Conservation (phyloP, 2,113 vertebrate species). For the Piaya cayana region DNA sequence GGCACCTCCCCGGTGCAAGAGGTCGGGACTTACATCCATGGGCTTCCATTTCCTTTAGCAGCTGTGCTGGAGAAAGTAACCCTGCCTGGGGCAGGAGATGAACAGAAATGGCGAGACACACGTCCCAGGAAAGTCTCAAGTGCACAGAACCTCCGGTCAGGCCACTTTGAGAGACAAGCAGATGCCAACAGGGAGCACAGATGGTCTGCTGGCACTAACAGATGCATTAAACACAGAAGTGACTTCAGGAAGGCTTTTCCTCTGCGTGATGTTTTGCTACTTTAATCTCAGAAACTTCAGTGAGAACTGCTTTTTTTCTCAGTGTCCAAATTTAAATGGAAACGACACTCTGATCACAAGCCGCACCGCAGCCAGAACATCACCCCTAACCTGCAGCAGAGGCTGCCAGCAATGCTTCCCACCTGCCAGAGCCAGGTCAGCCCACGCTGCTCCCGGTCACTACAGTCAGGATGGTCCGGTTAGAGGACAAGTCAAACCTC, state of each 20-base stretch:
- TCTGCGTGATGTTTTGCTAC: neutral
- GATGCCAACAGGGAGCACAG: neutral
- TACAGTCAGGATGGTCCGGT: neutral
- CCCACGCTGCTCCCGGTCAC: rapidly evolving
- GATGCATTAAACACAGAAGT: neutral
- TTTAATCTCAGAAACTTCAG: neutral
- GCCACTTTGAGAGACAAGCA: neutral
- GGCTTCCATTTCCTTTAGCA: neutral
- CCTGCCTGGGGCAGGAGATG: neutral
- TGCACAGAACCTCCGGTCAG: neutral
- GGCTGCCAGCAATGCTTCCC: neutral
- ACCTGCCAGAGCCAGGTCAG: rapidly evolving
- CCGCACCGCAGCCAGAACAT: neutral
- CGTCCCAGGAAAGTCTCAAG: rapidly evolving
- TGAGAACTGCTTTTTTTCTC: rapidly evolving
- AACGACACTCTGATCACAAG: rapidly evolving
- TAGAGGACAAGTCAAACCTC: neutral
- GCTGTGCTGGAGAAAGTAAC: neutral
- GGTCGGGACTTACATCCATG: neutral
- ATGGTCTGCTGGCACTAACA: neutral
- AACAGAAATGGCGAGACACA: neutral
- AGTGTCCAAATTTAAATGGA: neutral
- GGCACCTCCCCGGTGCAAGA: neutral
- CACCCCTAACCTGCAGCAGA: neutral
- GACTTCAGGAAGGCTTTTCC: neutral